Base-by-base conservation (phyloP, 92 coral and sea anemone genomes). In the Ricordea florida region DNA sequence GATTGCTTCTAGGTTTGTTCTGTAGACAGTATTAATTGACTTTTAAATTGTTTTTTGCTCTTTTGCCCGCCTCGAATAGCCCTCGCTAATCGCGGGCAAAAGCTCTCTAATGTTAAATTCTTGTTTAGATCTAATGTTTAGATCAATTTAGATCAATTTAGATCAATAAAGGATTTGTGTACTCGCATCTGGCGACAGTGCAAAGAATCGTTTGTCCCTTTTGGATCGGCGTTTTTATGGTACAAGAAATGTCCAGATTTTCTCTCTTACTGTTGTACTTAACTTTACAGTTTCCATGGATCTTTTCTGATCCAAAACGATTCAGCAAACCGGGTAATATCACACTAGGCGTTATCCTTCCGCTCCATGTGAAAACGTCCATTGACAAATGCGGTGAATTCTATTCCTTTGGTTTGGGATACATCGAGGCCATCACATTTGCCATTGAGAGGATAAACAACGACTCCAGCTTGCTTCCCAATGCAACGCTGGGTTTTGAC, bases 341-440 rank as follows among this genome's bases (percentile, higher is more conserved):
- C 11, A 89, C 94, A 3, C 51, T 89, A 8, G 94, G 94, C 2
- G 61, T 83, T 16, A 49, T 89, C n/a, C 64, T 89, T 0, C 94
- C 94, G 2, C 27, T 89, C 20, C 94, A 89, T 33, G 72, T 85
- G 2, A 87, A 85, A 10, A 81, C 71, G 16, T 34, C 79, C 2
- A 32, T 48, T 24, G 85, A 85, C 15, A 62, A 58, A 9, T 89
- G 94, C 40, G 84, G 90, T 10, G 90, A 89, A 34, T 81, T 89
- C 9, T 89, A 89, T 66, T n/a, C 81, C 6, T 85, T 85, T 70
- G 94, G 94, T 3, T 77, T 89, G 16, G 94, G 94, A 14, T 89
- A 85, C 55, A 66, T 79, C 59, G 94, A 89, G 24, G 94, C 94
- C 11, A 45, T 85, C 31, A 64, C 81, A 9, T 80, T 65, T 70